These are phyloP conservation scores for Sander lucioperca DNA, from an alignment of 2,113 vertebrate genomes.

Conservation along the genomic window DNA sequence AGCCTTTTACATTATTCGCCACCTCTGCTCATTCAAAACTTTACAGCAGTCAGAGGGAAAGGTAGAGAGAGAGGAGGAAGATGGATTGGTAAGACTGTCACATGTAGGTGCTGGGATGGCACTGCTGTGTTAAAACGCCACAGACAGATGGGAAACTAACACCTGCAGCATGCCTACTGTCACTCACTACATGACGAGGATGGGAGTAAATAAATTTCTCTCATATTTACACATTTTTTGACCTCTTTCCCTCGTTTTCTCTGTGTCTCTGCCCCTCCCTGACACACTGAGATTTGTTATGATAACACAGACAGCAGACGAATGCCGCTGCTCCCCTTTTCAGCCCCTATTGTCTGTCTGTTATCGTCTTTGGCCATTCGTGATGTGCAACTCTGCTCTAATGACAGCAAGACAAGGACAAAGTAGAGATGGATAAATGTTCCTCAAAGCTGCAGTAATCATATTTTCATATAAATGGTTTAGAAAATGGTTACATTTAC, in stretches of 20 bases:
- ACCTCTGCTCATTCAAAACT: conserved; percentile 28
- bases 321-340: conserved; percentile 33
- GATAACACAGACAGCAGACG: conserved; percentile 69
- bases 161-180: conserved; percentile 50
- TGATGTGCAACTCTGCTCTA: conserved; percentile 1
- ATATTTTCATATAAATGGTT: not conserved
- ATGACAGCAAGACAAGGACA: conserved; percentile 12
- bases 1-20: conserved; percentile 6
- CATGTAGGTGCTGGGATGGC: conserved; percentile 53
- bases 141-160: conserved; percentile 59
- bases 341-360: conserved; percentile 38
- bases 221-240: conserved; percentile 61
- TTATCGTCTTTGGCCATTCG: conserved; percentile 21
- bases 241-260: conserved; percentile 9
- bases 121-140: conserved; percentile 44
- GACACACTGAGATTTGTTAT: conserved; percentile 66
- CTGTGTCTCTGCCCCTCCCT: conserved; percentile 24
- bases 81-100: conserved; percentile 33
- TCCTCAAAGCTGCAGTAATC: not conserved
- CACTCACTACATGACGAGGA: conserved; percentile 36
- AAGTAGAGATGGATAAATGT: not conserved
- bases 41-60: conserved; percentile 20
- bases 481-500: not conserved
- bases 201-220: conserved; percentile 41
- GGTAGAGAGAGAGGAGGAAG: conserved; percentile 18